Base-by-base conservation (phyloP, 2,113 vertebrate species). In the Sardina pilchardus region DNA sequence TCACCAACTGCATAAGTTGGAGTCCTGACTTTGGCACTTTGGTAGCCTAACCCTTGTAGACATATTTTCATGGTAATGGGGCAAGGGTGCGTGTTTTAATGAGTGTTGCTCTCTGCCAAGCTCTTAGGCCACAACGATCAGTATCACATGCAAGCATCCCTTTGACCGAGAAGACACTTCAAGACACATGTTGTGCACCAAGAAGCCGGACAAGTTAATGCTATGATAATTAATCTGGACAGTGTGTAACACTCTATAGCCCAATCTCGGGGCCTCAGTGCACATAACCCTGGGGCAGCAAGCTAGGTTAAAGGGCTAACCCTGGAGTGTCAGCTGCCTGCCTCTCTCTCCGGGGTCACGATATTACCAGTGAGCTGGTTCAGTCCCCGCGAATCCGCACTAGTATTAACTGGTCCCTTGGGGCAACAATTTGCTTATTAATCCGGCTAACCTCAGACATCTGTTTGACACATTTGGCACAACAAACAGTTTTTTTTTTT, bases 141-240 rank as follows among this genome's bases (percentile, higher is more conserved):
- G 81, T 6, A 89, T 84, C 84, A 82, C 86, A 86, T 82, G 85
- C 85, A 24, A 5, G 50, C 45, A 36, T 80, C 21, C 67, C 82
- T 89, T 91, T 92, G 88, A 85, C 84, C 10, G 4, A 59, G 84
- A 83, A 59, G 88, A 85, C 85, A 84, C 36, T 86, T 89, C 1
- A 24, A 88, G 87, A 83, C 67, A 24, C 59, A 82, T 85, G 86
- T 85, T 82, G 78, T 8, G 80, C 87, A 89, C 82, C 87, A 83
- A 84, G 82, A 83, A 83, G 88, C 83, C 86, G 42, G 82, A 88
- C 85, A 85, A 85, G 82, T 81, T 93, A 93, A 93, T 94, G 85
- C 90, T 88, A 63, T 16, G 84, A 84, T 92, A 93, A 94, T 94
- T 92, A 93, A 92, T 91, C 81, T 88, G 89, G 89, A 93, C 91